Base-by-base conservation (phyloP, 2,888 invertebrate species). In the Trachelus tabidus region DNA sequence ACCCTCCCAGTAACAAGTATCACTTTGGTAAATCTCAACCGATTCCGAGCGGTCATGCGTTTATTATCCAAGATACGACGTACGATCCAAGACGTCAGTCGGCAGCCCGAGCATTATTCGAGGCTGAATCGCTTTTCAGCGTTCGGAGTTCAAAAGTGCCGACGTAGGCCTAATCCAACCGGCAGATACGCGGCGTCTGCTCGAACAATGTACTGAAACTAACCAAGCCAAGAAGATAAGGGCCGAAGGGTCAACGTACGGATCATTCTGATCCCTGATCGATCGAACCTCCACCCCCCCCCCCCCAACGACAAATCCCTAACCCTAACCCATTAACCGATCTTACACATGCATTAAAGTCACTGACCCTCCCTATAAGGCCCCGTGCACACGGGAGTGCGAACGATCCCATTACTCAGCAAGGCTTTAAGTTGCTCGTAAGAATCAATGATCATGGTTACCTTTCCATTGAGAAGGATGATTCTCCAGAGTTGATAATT, bases 361-460 rank as follows among this genome's bases (percentile, higher is more conserved):
- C 35, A 35, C 37, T 34, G 35, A 74, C 74, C 74, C 74, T 56
- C 56, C 56, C 56, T 56, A 23, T 56, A 56, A 15, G 56, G 56
- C 56, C 56, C 56, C 31, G 15, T 12, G 2, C 74, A 30, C 15
- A 34, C 6, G 11, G 31, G 11, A 74, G 74, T 74, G 74, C 23
- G 74, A 74, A 35, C 74, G 74, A 74, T 74, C 74, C 74, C n/a
- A 74, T 74, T 74, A 74, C 31, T 34, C 31, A 35, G 34, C 74
- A 34, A 33, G 35, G 74, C 12, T n/a, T 74, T 40, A 35, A 35
- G 30, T 74, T 35, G 35, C 35, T 23, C 74, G 74, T 33, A 34
- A 71, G 71, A 34, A 71, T 31, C 71, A 71, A 71, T 71, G 34
- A 71, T 71, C 71, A 31, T 2, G 33, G 71, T 34, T 34, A 71